Conservation (phyloP, 2,113 vertebrate genomes). For the Oncorhynchus clarkii region DNA sequence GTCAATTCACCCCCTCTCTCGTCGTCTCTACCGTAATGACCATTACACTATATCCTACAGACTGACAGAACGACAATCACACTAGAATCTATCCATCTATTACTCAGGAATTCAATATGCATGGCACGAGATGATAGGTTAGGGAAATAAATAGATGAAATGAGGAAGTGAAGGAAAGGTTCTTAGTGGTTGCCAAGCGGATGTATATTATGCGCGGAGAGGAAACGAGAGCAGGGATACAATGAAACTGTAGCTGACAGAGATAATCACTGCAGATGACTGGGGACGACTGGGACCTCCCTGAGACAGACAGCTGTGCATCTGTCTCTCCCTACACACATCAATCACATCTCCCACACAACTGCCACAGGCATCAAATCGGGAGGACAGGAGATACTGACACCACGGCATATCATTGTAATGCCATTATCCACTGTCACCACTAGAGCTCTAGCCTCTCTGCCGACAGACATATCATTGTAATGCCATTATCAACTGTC, state of each 20-base stretch:
- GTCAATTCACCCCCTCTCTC: background rate
- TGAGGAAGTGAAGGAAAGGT: background rate
- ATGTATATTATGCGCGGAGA: too few relatives aligned
- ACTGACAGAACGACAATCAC: constrained; percentile 23
- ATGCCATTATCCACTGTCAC: too few relatives aligned
- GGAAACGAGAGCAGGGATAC: too few relatives aligned
- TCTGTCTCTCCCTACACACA: background rate
- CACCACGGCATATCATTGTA: too few relatives aligned
- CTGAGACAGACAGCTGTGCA: background rate
- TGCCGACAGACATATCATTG: too few relatives aligned
- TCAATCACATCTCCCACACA: background rate
- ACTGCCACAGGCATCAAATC: background rate
- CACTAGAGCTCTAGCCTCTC: too few relatives aligned
- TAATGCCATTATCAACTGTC: too few relatives aligned
- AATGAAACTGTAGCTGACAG: too few relatives aligned
- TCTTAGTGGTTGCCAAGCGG: too few relatives aligned
- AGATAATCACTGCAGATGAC: too few relatives aligned
- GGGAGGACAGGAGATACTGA: background rate
- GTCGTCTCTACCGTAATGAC: constrained; percentile 1
- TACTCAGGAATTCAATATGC: too few relatives aligned
- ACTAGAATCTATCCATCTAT: constrained; percentile 4
- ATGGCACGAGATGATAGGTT: background rate
- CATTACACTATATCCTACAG: background rate
- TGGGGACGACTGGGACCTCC: background rate
- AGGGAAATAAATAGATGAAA: constrained; percentile 4